Evolutionary conservation across 2,797 vertebrate species (phyloP).

Genomic region (Florisuga fusca): DNA sequence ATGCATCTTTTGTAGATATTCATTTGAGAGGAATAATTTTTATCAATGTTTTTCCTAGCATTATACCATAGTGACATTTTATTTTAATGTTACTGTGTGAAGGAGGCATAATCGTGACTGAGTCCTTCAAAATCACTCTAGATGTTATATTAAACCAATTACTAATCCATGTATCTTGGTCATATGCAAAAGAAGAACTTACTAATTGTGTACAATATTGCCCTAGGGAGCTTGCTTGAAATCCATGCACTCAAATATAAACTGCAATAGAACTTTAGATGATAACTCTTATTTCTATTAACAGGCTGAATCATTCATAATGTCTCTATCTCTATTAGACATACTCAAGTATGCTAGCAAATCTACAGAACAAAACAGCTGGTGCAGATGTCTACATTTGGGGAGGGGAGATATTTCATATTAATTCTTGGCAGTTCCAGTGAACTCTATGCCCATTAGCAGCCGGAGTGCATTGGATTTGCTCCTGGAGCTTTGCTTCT

Average conservation of each 20-base stretch:
- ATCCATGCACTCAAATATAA: background rate
- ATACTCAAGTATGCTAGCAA: background rate
- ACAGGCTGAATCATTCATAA: background rate
- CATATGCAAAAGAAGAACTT: background rate
- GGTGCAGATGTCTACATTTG: background rate
- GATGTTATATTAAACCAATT: slow-evolving; percentile 49
- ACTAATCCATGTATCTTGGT: background rate
- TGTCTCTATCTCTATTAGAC: background rate
- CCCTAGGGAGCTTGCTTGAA: background rate
- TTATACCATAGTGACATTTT: slow-evolving; percentile 28
- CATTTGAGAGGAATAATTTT: background rate
- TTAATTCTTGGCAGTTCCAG: slow-evolving; percentile 25
- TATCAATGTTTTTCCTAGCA: background rate
- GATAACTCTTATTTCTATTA: background rate
- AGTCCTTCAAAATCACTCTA: slow-evolving; percentile 40
- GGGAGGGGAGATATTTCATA: slow-evolving; percentile 26
- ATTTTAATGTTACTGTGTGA: slow-evolving; percentile 38
- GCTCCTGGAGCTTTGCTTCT: slow-evolving; percentile 46
- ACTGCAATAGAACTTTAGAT: background rate
- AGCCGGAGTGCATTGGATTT: slow-evolving; percentile 17
- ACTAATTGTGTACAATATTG: background rate
- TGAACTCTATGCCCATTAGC: slow-evolving; percentile 10
- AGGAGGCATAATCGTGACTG: slow-evolving; percentile 6
- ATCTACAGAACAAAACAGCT: slow-evolving; percentile 24
- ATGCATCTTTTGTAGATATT: slow-evolving; percentile 19